phyloP scores from a whole-genome alignment of 2,113 vertebrate genomes.

The Dasyprocta punctata region DNA sequence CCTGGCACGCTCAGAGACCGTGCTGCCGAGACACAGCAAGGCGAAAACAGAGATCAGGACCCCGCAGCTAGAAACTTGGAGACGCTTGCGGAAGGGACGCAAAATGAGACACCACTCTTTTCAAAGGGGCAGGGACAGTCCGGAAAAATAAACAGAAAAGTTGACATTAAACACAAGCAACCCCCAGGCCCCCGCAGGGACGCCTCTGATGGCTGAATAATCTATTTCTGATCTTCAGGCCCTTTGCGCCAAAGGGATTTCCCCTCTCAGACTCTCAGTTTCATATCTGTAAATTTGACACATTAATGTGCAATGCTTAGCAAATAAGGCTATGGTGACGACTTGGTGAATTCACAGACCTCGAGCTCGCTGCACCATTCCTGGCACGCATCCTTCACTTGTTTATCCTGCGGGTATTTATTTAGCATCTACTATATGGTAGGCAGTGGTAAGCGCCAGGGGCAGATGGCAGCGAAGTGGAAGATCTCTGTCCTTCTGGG shows the following conservation, averaged over 20 bases:
- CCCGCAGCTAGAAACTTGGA: neutral
- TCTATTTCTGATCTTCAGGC: neutral
- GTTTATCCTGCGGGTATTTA: neutral
- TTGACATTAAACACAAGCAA: neutral
- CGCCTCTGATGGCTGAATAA: neutral
- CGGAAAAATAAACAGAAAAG: neutral
- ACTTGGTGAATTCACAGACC: neutral
- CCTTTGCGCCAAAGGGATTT: conserved; percentile 31
- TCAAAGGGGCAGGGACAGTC: neutral
- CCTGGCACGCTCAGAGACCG: neutral
- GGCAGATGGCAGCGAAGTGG: accelerated
- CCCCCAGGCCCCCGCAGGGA: neutral
- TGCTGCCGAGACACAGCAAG: neutral
- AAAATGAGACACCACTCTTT: too few species aligned
- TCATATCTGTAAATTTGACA: conserved; percentile 19
- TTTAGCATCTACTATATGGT: neutral
- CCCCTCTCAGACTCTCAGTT: neutral
- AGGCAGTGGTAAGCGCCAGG: neutral
- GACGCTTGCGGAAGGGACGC: neutral
- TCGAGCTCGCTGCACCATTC: neutral
- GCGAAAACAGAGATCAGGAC: neutral
- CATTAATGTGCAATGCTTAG: neutral
- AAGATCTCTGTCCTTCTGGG: neutral
- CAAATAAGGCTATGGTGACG: neutral
- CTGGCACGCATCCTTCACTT: neutral